Evolutionary conservation across 2,888 invertebrate genomes (phyloP).

Genomic region (Cephus runcator): DNA sequence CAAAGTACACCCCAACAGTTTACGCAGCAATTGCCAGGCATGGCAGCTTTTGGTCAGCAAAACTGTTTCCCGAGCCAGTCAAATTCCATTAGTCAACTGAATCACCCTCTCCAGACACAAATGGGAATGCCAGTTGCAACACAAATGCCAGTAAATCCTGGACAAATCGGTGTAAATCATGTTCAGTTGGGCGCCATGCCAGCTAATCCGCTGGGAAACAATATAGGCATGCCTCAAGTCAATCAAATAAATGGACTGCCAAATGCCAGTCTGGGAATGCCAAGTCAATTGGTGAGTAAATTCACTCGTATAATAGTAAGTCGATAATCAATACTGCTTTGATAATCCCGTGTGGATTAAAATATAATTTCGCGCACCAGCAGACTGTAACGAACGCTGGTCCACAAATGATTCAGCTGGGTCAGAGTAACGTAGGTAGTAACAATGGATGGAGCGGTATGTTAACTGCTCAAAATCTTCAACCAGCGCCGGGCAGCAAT

Average conservation of each 20-base stretch:
- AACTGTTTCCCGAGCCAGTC: conserved; percentile 44
- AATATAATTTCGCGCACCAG: conserved; percentile 13
- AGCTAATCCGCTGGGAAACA: conserved; percentile 41
- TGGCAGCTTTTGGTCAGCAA: conserved; percentile 43
- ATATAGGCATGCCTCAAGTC: conserved; percentile 46
- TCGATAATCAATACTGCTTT: not conserved
- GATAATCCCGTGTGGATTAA: not conserved
- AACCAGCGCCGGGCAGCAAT: conserved; percentile 62
- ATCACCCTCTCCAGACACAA: conserved; percentile 44
- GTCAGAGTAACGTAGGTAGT: conserved; percentile 44
- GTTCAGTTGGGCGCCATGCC: conserved; percentile 40
- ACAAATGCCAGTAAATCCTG: conserved; percentile 47
- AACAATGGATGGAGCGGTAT: conserved; percentile 61
- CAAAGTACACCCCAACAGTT: conserved; percentile 45
- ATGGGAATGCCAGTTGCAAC: conserved; percentile 46
- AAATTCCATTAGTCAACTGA: conserved; percentile 46
- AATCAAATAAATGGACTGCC: conserved; percentile 51
- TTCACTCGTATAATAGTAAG: not conserved
- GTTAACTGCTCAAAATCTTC: conserved; percentile 56
- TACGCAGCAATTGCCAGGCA: conserved; percentile 35
- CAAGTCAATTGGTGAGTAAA: conserved; percentile 4
- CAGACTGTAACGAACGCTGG: conserved; percentile 28
- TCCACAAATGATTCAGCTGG: conserved; percentile 54
- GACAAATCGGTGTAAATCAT: conserved; percentile 49
- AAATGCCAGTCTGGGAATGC: conserved; percentile 47